A percentile compares a stretch with the other conserved stretches of the same genome.
Conservation (phyloP, 2,888 invertebrate genomes). For the Limnephilus rhombicus region DNA sequence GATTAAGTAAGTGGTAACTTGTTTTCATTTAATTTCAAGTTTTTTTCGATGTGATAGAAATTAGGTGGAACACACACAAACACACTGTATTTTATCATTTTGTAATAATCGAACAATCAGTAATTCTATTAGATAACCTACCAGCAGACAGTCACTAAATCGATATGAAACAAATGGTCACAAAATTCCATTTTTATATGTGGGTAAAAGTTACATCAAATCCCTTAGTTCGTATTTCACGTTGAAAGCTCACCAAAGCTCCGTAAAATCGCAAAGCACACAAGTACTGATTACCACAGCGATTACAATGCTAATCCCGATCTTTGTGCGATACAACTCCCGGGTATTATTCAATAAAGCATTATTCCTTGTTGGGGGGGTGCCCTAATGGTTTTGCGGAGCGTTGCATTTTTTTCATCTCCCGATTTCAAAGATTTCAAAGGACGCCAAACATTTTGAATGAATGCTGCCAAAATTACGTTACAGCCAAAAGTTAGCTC, state of each 20-base stretch:
- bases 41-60: too few relatives aligned
- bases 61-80: too few relatives aligned
- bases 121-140: not conserved
- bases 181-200: not conserved
- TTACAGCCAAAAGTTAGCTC: too few relatives aligned
- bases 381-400: slow-evolving; percentile 59
- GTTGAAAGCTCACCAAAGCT: slow-evolving; percentile 13
- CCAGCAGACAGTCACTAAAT: not conserved
- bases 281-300: slow-evolving; percentile 46
- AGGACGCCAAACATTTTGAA: not conserved
- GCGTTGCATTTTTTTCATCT: slow-evolving; percentile 58
- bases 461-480: not conserved
- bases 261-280: slow-evolving; percentile 23
- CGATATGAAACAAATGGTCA: not conserved
- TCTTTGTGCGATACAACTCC: slow-evolving; percentile 49
- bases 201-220: not conserved
- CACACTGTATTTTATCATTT: too few relatives aligned
- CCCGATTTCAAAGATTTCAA: not conserved
- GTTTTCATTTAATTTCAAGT: too few relatives aligned
- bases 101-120: not conserved
- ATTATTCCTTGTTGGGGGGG: slow-evolving; percentile 56
- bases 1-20: too few relatives aligned
- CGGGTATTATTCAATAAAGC: slow-evolving; percentile 60
- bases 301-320: slow-evolving; percentile 60
- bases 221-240: not conserved